A percentile compares a stretch with the other conserved stretches of the same genome.
Conservation (phyloP, 2,888 invertebrate species). For the Microdon myrmicae region DNA sequence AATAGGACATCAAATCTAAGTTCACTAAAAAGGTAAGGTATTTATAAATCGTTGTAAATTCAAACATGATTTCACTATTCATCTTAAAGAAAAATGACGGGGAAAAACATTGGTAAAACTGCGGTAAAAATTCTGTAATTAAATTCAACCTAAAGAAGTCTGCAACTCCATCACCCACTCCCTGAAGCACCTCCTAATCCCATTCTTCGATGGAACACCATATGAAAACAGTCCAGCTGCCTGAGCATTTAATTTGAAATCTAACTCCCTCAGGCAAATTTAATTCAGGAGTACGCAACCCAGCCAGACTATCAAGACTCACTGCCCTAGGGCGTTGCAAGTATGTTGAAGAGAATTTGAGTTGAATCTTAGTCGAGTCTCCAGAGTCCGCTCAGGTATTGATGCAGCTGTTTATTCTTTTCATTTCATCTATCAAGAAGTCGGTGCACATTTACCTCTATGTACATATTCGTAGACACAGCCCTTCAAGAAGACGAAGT, state of each 20-base stretch:
- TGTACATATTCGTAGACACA: conserved; percentile 13
- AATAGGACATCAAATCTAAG: too few relatives aligned
- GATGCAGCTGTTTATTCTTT: conserved; percentile 24
- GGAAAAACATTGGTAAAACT: too few relatives aligned
- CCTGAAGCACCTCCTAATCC: too few relatives aligned
- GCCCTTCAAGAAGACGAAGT: background rate
- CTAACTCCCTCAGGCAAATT: conserved; percentile 33
- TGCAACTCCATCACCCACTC: too few relatives aligned
- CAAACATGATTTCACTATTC: too few relatives aligned
- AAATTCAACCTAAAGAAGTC: too few relatives aligned
- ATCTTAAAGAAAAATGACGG: too few relatives aligned
- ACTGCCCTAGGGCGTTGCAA: conserved; percentile 36
- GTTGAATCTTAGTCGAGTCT: conserved; percentile 1
- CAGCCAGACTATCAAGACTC: conserved; percentile 15
- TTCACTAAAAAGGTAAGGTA: too few relatives aligned
- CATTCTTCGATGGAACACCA: too few relatives aligned
- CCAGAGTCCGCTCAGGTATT: conserved; percentile 20
- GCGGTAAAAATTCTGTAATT: too few relatives aligned
- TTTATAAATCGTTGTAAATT: too few relatives aligned
- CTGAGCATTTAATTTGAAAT: conserved; percentile 45
- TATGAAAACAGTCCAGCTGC: too few relatives aligned
- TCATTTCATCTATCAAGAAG: conserved; percentile 23
- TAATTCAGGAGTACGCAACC: conserved; percentile 9
- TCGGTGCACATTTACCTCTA: conserved; percentile 30
- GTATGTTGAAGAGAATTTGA: conserved; percentile 27